Evolutionary conservation across 2,113 vertebrate species (phyloP).

Genomic region (Corvus moneduloides): DNA sequence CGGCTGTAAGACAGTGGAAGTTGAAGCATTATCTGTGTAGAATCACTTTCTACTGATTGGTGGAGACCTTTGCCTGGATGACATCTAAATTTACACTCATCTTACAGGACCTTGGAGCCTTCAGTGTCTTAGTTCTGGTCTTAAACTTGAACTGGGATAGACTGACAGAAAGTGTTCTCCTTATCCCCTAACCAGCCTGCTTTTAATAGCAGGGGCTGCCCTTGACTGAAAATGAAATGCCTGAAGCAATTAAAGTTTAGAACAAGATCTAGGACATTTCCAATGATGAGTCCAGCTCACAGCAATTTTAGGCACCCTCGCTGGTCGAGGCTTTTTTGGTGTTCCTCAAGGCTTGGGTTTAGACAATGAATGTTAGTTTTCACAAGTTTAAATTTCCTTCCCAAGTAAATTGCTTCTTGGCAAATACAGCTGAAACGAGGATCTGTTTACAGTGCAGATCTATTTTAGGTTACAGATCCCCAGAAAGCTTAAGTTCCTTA

Average conservation of each 20-base stretch:
- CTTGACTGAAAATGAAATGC: neutral
- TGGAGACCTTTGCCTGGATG: neutral
- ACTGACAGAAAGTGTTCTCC: neutral
- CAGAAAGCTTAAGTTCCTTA: neutral
- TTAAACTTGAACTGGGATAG: neutral
- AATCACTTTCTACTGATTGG: accelerated
- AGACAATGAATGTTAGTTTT: neutral
- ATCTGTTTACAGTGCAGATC: neutral
- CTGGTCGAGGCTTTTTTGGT: neutral
- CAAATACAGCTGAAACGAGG: neutral
- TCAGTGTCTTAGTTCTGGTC: neutral
- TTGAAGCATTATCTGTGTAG: accelerated
- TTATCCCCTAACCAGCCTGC: neutral
- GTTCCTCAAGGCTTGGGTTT: neutral
- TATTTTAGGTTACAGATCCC: neutral
- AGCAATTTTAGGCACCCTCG: neutral
- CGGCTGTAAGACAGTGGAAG: neutral
- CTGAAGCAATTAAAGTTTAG: neutral
- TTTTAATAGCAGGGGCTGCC: neutral
- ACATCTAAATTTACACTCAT: neutral
- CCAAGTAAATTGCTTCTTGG: neutral
- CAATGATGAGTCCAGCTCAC: neutral
- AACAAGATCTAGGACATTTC: neutral
- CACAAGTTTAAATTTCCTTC: neutral
- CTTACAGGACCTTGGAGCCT: neutral